Evolutionary conservation across 2,888 invertebrate genomes (phyloP), one percentile per base, ranked within the genome.

Genomic region (Congeria kusceri): DNA sequence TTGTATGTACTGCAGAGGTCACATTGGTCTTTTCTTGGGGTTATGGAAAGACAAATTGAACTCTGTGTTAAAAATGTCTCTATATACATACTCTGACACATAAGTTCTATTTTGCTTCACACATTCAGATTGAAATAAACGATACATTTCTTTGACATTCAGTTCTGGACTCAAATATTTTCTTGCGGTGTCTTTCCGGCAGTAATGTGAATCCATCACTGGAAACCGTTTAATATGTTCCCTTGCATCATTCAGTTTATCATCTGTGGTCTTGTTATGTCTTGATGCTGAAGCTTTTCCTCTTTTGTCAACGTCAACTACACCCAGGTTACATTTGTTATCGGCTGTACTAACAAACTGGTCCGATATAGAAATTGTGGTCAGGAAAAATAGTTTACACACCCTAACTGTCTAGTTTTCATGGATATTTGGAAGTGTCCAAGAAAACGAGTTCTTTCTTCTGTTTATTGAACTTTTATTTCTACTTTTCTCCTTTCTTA

Each of bases 21-120:
- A 64, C 85, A 85, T 27, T 78, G 64, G 63, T 83, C 83, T 63
- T 82, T 82, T 15, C 71, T 49, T 4, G 83, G n/a, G 82, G 49
- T 62, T 74, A 25, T 80, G 78, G 39, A 85, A 85, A 13, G 68
- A 72, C 28, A 76, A 25, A 46, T 83, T 85, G 46, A 71, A 83
- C 47, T 79, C 69, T 9, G 28, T 28, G 18, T 58, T 56, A 59
- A 83, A 85, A 15, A 85, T 73, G 18, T 65, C 44, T 39, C 77
- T 65, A 47, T 77, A 78, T 56, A 61, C 39, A 72, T 29, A 27
- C 63, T 47, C 29, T 78, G 58, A 23, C 66, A 65, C 59, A 39
- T 23, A 18, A 46, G 29, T 1, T 63, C 49, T 18, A 63, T 25
- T 66, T 58, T 25, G 20, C n/a, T 9, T 62, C 83, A 81, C 56